Percentiles rank a stretch among this genome's conserved stretches.
Conservation (phyloP, 2,797 vertebrate genomes). For the Fratercula arctica region DNA sequence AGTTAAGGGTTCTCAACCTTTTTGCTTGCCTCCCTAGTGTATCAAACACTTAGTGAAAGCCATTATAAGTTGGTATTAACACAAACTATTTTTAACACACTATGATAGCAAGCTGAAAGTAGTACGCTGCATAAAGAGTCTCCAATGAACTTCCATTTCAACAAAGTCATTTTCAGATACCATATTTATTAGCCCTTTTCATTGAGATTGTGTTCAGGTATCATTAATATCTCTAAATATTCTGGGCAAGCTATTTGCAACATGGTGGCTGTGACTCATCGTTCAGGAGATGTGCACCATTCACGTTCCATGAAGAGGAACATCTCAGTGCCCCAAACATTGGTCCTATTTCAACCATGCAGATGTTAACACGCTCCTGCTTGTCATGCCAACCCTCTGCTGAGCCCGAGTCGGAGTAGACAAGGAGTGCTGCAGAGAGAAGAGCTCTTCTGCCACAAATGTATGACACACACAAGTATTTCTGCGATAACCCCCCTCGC, state of each 20-base stretch:
- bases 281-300: accelerated
- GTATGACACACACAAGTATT: background rate
- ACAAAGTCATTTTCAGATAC: background rate
- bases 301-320: background rate
- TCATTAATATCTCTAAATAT: background rate
- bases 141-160: background rate
- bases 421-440: background rate
- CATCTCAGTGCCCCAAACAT: background rate
- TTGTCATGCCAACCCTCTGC: accelerated
- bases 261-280: background rate
- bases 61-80: background rate
- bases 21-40: background rate
- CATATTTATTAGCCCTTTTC: background rate
- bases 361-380: background rate
- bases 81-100: background rate
- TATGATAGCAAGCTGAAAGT: background rate
- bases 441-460: background rate
- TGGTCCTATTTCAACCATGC: background rate
- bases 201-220: background rate
- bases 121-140: background rate
- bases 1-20: background rate
- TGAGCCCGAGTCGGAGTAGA: background rate
- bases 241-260: background rate
- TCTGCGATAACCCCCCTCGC: background rate
- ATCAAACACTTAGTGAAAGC: background rate